A percentile compares a stretch with the other conserved stretches of the same genome.
These are phyloP conservation scores for Neodiprion lecontei DNA, from an alignment of 1,140 invertebrate species.

Conservation along the genomic window DNA sequence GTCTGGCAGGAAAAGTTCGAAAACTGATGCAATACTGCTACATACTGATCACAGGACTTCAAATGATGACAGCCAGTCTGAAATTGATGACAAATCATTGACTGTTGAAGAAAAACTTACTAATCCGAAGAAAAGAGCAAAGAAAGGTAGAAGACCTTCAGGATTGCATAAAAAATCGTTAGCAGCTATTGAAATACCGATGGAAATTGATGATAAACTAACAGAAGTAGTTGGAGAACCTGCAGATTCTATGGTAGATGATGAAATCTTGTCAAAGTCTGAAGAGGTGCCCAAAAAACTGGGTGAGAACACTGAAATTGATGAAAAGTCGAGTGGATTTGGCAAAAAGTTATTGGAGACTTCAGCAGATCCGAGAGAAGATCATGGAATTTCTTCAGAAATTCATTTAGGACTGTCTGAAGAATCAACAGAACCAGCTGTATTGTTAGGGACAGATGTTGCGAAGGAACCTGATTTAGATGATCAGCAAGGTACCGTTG, in stretches of 20 bases:
- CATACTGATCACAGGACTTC: conserved; percentile 39
- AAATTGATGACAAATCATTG: conserved; percentile 39
- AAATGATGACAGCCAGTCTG: conserved; percentile 53
- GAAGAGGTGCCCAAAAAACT: not conserved
- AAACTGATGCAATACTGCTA: conserved; percentile 43
- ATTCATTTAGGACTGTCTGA: not conserved
- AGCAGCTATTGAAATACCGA: not conserved
- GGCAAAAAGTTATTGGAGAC: not conserved
- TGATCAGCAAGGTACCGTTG: not conserved
- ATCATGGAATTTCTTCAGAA: not conserved
- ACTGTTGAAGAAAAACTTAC: conserved; percentile 18
- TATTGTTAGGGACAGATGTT: not conserved
- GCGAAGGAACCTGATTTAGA: not conserved
- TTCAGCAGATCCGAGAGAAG: not conserved
- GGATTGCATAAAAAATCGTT: not conserved
- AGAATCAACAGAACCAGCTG: not conserved
- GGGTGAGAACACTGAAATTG: not conserved
- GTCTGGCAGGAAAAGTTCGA: conserved; percentile 48
- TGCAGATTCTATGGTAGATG: not conserved
- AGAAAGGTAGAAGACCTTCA: conserved; percentile 22
- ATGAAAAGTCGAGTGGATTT: not conserved
- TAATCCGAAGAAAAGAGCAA: conserved; percentile 9
- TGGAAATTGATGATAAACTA: not conserved
- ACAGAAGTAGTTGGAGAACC: not conserved
- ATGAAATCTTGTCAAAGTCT: not conserved